Conservation (phyloP, 2,113 vertebrate species). For the Montifringilla adamsi region DNA sequence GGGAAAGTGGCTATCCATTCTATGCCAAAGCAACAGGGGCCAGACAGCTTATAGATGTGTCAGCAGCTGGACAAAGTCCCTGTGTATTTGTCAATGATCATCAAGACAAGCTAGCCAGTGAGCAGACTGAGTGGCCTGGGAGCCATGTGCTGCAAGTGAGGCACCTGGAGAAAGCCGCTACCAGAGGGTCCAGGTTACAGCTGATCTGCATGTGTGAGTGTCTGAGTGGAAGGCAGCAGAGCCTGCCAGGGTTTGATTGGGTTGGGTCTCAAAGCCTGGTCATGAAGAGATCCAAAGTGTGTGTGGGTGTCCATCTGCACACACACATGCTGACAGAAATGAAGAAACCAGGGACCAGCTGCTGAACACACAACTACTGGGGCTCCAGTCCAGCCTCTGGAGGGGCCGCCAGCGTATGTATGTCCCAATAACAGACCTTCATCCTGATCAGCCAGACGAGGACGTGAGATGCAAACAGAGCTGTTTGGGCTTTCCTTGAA, state of each 20-base stretch:
- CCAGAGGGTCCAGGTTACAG: not conserved
- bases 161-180: not conserved
- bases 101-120: not conserved
- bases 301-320: no score
- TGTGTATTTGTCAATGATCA: rapidly evolving
- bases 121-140: not conserved
- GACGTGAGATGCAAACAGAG: not conserved
- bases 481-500: not conserved
- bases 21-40: not conserved
- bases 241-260: rapidly evolving
- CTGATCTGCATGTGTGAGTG: rapidly evolving
- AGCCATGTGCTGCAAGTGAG: rapidly evolving
- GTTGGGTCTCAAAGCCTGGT: not conserved
- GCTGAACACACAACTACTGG: not conserved
- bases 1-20: rapidly evolving
- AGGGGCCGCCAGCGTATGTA: rapidly evolving
- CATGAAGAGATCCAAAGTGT: not conserved
- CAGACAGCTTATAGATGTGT: not conserved
- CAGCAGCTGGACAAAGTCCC: not conserved
- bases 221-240: not conserved
- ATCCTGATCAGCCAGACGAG: not conserved
- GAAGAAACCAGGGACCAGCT: not conserved
- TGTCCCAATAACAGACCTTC: not conserved
- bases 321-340: not conserved
- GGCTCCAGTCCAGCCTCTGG: not conserved